Evolutionary conservation across 2,888 invertebrate species (phyloP), one percentile per base, ranked within the genome.

Genomic region (Trilocha varians): DNA sequence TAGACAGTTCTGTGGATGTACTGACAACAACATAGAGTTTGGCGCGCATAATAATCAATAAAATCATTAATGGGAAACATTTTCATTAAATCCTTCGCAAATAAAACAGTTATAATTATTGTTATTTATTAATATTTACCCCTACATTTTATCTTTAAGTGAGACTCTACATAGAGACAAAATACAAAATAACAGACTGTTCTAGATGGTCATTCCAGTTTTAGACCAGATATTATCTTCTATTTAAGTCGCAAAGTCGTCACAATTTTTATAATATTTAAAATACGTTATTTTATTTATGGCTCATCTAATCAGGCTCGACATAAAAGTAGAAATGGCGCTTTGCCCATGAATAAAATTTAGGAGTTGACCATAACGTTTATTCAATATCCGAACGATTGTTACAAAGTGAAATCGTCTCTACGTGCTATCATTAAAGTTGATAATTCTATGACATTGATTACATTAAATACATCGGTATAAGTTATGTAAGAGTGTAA

Each of bases 311-410:
- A 25, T 25, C 25, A 25, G 11, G 25, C 25, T 2, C 6, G 8
- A 25, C 2, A 25, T 25, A 25, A 25, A 25, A 25, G 53, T 53
- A 47, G 45, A 55, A 52, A 58, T 50, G 55, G 45, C 50, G 48
- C 55, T 62, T 68, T 66, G 65, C 65, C 53, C 65, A 59, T 64
- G 57, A 55, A 60, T 59, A 60, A 54, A 53, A 65, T 61, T 62
- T 64, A 68, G 65, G 68, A 62, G 64, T 65, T 25, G 25, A 25
- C 25, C 25, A 25, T 25, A 25, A 25, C 25, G 25, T 25, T 25
- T 25, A 65, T 60, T 53, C 61, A 61, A 57, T 50, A 47, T 47
- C 44, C 40, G 47, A 36, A 16, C 36, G 36, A 9, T 3, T 1
- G 32, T 39, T 14, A 32, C 8, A 18, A 36, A n/a, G 18, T 11